Conservation (phyloP, 2,113 vertebrate species). For the Cyprinodon variegatus region DNA sequence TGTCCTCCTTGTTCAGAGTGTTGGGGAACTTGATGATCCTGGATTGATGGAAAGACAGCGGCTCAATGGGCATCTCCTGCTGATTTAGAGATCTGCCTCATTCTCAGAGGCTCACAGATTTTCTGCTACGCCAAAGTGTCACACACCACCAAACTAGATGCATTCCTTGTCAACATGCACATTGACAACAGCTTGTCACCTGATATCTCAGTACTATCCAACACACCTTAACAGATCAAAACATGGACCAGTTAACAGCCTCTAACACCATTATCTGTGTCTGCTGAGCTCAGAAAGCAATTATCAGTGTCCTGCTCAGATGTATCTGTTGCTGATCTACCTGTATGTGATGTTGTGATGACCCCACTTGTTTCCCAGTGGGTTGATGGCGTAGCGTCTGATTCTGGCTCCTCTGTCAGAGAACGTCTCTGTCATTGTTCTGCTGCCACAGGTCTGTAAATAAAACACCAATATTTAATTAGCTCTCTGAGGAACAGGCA, state of each 20-base stretch:
- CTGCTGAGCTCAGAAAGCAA: too few species aligned
- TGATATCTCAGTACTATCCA: too few species aligned
- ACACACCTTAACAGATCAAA: too few species aligned
- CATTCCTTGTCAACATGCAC: too few species aligned
- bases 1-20: slow-evolving; percentile 81
- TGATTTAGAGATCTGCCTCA: background rate
- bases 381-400: slow-evolving; percentile 69
- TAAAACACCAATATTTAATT: background rate
- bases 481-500: background rate
- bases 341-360: slow-evolving; percentile 72
- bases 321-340: slow-evolving; percentile 17
- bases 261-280: too few species aligned
- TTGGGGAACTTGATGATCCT: slow-evolving; percentile 82
- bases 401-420: slow-evolving; percentile 2
- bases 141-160: background rate
- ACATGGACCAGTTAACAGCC: too few species aligned
- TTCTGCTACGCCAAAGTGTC: background rate
- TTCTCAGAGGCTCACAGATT: background rate
- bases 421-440: background rate
- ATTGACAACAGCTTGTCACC: too few species aligned
- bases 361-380: slow-evolving; percentile 67
- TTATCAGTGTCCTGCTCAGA: background rate
- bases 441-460: slow-evolving; percentile 25
- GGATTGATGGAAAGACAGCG: background rate
- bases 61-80: background rate